A percentile compares a stretch with the other conserved stretches of the same genome.
Evolutionary conservation across 2,888 invertebrate species (phyloP).

Genomic region (Leptarthrus brevirostris): DNA sequence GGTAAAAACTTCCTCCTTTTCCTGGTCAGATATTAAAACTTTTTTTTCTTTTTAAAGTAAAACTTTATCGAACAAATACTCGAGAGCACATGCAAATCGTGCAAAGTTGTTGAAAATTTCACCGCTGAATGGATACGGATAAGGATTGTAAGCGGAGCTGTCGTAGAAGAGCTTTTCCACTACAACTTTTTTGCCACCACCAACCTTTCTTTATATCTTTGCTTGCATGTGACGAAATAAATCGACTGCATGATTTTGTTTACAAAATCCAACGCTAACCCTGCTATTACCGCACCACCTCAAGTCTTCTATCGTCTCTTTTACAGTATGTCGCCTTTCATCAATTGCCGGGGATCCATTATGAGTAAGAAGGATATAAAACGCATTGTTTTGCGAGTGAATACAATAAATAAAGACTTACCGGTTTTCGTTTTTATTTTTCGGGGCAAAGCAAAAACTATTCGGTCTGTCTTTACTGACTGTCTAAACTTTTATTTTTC

Average conservation of each 20-base stretch:
- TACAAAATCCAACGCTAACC: background rate
- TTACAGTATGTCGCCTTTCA: background rate
- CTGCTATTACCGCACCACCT: background rate
- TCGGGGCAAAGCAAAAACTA: background rate
- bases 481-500: too few species aligned
- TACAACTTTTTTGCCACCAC: background rate
- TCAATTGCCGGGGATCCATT: constrained; percentile 1
- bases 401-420: constrained; percentile 35
- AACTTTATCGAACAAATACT: constrained; percentile 42
- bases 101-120: constrained; percentile 39
- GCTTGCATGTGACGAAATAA: constrained; percentile 44
- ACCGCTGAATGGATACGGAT: constrained; percentile 29
- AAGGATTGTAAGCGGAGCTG: background rate
- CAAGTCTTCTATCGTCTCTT: too few species aligned
- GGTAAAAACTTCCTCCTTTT: constrained; percentile 12
- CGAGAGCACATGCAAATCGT: constrained; percentile 34
- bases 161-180: background rate
- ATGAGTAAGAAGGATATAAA: background rate
- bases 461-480: too few species aligned
- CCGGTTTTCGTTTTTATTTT: constrained; percentile 7
- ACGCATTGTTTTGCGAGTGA: constrained; percentile 1
- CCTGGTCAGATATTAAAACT: constrained; percentile 37
- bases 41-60: constrained; percentile 29
- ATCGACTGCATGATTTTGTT: constrained; percentile 38
- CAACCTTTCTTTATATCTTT: background rate